A percentile compares a stretch with the other conserved stretches of the same genome.
These are phyloP conservation scores for Ormia ochracea DNA, from an alignment of 2,888 invertebrate genomes.

Conservation along the genomic window DNA sequence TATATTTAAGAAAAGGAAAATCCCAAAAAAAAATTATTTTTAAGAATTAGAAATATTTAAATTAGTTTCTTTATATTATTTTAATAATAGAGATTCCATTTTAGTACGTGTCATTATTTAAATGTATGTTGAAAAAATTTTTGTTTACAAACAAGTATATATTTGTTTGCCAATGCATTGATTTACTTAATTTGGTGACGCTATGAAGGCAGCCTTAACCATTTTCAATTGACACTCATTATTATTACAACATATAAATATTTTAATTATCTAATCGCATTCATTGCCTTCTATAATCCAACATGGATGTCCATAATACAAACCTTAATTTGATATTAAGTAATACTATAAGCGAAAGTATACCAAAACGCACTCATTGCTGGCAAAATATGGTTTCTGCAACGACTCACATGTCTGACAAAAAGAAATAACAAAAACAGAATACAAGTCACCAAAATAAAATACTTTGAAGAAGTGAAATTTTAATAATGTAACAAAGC, in stretches of 20 bases:
- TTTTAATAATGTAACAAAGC: conserved; percentile 47
- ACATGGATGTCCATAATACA: neutral
- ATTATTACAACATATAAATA: conserved; percentile 13
- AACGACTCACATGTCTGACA: neutral
- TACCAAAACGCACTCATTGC: neutral
- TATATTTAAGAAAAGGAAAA: too few species aligned
- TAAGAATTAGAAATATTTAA: too few species aligned
- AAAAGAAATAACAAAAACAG: neutral
- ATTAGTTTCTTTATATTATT: too few species aligned
- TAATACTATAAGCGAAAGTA: conserved; percentile 51
- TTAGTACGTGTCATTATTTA: too few species aligned
- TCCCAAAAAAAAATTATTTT: too few species aligned
- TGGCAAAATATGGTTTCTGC: conserved; percentile 3
- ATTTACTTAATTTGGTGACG: neutral
- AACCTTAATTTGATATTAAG: conserved; percentile 19
- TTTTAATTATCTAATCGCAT: conserved; percentile 25
- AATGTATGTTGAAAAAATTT: too few species aligned
- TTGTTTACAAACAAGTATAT: too few species aligned
- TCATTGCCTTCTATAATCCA: neutral
- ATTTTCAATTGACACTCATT: neutral
- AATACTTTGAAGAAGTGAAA: conserved; percentile 48
- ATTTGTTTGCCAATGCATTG: neutral
- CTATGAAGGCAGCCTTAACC: neutral
- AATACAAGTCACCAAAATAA: neutral
- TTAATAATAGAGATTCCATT: too few species aligned